phyloP scores from a whole-genome alignment of 2,888 invertebrate genomes.

The Seladonia tumulorum region DNA sequence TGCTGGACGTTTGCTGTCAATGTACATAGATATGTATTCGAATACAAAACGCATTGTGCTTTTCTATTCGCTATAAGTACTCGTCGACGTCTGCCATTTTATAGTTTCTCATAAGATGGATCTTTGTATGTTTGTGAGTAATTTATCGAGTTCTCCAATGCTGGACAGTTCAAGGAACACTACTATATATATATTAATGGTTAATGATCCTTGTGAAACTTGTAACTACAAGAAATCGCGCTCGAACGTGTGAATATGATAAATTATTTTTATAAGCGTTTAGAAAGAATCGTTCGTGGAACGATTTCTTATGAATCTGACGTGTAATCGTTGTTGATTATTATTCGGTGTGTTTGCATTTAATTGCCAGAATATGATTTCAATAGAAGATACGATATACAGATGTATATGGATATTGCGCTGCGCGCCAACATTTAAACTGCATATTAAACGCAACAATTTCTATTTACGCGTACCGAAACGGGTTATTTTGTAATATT shows the following conservation, averaged over 20 bases:
- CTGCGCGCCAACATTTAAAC: no score
- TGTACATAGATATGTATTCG: not conserved
- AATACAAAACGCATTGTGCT: not conserved
- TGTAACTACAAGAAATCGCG: not conserved
- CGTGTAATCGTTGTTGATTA: not conserved
- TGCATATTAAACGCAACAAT: not conserved
- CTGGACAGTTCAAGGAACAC: no score
- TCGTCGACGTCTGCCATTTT: not conserved
- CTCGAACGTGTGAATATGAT: not conserved
- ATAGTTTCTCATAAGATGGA: not conserved
- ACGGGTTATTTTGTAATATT: not conserved
- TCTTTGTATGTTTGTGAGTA: not conserved
- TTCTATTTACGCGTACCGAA: not conserved
- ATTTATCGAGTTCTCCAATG: not conserved
- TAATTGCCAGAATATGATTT: not conserved
- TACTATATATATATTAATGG: no score
- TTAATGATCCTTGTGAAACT: not conserved
- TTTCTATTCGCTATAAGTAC: not conserved
- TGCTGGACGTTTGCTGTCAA: no score
- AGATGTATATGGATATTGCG: not conserved
- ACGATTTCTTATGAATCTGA: not conserved
- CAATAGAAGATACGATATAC: not conserved
- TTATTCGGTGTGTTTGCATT: slow-evolving; percentile 2
- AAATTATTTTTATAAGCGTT: not conserved
- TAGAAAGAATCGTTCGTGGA: not conserved